phyloP scores from a whole-genome alignment of 2,113 vertebrate genomes.

The Budorcas taxicolor region DNA sequence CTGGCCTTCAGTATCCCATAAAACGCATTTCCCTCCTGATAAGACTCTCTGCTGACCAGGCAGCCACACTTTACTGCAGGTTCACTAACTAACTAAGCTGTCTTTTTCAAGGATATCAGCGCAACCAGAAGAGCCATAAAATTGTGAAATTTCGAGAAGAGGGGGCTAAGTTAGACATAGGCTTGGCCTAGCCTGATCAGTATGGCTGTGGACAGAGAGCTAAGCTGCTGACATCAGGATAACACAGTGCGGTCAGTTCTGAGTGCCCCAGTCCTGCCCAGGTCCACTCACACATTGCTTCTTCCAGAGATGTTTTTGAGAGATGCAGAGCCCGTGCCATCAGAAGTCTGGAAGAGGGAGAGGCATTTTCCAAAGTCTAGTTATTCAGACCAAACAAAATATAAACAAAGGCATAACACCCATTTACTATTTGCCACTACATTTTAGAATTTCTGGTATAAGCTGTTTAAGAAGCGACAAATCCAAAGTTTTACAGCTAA shows the following conservation, averaged over 20 bases:
- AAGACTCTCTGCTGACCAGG: constrained; percentile 67
- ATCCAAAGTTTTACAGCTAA: background rate
- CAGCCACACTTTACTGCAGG: constrained; percentile 59
- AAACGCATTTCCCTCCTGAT: constrained; percentile 61
- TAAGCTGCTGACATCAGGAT: background rate
- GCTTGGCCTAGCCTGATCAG: background rate
- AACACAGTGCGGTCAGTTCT: background rate
- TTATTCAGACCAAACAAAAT: background rate
- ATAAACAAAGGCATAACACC: background rate
- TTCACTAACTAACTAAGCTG: constrained; percentile 64
- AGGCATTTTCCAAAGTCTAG: background rate
- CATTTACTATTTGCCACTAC: background rate
- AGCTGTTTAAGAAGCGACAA: constrained; percentile 29
- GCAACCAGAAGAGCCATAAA: constrained; percentile 64
- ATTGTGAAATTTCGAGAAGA: constrained; percentile 56
- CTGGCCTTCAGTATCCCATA: constrained; percentile 61
- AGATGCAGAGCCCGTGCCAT: background rate
- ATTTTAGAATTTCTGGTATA: constrained; percentile 1
- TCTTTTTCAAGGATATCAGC: constrained; percentile 69
- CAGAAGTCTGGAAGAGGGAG: background rate
- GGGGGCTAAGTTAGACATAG: constrained; percentile 60
- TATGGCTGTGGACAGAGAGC: constrained; percentile 24
- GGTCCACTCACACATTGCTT: background rate
- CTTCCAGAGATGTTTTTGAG: background rate
- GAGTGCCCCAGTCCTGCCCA: background rate